phyloP scores from a whole-genome alignment of 92 coral and sea anemone genomes.

The Heteractis magnifica region DNA sequence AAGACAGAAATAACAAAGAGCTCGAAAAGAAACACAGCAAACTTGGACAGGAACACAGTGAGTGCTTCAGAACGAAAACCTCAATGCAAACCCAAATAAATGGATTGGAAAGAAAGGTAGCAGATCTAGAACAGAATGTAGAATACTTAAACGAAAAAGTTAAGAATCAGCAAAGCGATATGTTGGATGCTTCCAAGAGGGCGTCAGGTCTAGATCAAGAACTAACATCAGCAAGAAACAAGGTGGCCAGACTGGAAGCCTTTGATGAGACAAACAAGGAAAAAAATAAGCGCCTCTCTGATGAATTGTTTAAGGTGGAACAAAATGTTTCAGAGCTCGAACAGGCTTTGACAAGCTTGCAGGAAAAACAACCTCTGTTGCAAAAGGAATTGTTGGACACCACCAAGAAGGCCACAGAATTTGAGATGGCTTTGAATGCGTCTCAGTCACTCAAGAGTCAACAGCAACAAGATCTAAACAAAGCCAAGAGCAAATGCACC shows the following conservation, averaged over 20 bases:
- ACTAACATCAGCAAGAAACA: constrained; percentile 57
- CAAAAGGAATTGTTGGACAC: constrained; percentile 74
- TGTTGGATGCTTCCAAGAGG: constrained; percentile 62
- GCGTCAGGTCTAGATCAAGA: constrained; percentile 75
- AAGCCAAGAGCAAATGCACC: constrained; percentile 49
- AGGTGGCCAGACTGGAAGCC: constrained; percentile 76
- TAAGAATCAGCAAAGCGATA: constrained; percentile 65
- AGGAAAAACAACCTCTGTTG: constrained; percentile 55
- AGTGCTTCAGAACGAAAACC: constrained; percentile 42
- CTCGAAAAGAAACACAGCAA: constrained; percentile 56
- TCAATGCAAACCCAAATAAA: constrained; percentile 47
- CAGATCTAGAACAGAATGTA: constrained; percentile 56
- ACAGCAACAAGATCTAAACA: constrained; percentile 60
- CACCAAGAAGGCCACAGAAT: constrained; percentile 70
- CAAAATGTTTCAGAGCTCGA: constrained; percentile 67
- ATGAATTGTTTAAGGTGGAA: constrained; percentile 57
- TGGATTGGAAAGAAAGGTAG: constrained; percentile 40
- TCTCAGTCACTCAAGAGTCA: constrained; percentile 56
- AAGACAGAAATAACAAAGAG: constrained; percentile 55
- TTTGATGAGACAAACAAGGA: constrained; percentile 53
- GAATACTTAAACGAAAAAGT: constrained; percentile 52
- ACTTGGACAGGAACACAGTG: constrained; percentile 56
- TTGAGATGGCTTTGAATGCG: constrained; percentile 66
- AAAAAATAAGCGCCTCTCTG: constrained; percentile 55
- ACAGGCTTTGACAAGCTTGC: constrained; percentile 40